These are phyloP conservation scores for Chaenodraco wilsoni DNA, from an alignment of 2,797 vertebrate species.

Conservation along the genomic window DNA sequence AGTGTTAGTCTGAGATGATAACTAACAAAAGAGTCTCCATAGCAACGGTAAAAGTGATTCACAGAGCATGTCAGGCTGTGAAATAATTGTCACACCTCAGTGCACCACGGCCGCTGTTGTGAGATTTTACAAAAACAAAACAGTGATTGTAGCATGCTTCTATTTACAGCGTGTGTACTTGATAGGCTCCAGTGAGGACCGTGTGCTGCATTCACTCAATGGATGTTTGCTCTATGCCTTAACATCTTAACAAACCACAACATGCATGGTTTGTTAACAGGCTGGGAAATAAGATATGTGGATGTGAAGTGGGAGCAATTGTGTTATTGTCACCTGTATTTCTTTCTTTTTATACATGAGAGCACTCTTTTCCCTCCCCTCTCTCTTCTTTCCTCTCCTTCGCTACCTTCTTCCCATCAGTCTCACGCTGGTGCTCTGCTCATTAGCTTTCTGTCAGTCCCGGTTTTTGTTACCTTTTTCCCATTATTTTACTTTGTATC, in stretches of 20 bases:
- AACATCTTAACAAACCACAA: background rate
- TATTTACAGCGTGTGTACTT: conserved; percentile 12
- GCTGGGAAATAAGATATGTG: background rate
- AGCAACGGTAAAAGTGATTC: conserved; percentile 80
- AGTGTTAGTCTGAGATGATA: conserved; percentile 74
- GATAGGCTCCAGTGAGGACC: background rate
- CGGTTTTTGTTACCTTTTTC: conserved; percentile 55
- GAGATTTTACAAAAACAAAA: conserved; percentile 43
- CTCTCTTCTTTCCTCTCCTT: conserved; percentile 28
- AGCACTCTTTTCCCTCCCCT: conserved; percentile 28
- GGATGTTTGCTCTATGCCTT: too few species aligned
- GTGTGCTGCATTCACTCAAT: background rate
- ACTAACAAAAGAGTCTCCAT: conserved; percentile 75
- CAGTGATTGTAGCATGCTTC: conserved; percentile 34
- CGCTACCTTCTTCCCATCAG: conserved; percentile 49
- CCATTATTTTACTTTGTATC: conserved; percentile 7
- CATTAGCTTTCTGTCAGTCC: conserved; percentile 80
- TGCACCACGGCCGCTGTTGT: conserved; percentile 54
- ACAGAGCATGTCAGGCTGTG: conserved; percentile 75
- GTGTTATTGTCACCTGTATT: conserved; percentile 17
- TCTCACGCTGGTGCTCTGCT: conserved; percentile 71
- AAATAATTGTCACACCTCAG: conserved; percentile 81
- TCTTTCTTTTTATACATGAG: conserved; percentile 21
- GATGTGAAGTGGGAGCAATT: background rate
- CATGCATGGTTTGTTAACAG: background rate